phyloP scores from a whole-genome alignment of 2,797 vertebrate genomes.

The Characodon lateralis region DNA sequence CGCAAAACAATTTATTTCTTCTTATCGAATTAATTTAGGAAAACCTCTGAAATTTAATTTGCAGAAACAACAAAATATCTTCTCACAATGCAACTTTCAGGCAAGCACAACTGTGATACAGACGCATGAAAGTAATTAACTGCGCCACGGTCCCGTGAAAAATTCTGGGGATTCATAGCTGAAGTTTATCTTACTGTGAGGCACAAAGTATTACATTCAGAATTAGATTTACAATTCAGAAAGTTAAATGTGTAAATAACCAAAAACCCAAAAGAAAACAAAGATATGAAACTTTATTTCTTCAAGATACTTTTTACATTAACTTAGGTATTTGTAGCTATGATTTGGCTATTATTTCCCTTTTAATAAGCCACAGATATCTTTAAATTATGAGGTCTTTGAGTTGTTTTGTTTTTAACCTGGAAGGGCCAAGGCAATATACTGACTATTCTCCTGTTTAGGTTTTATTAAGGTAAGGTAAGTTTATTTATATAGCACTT shows the following conservation, averaged over 20 bases:
- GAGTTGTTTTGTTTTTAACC: not conserved
- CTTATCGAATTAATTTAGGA: not conserved
- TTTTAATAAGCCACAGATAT: not conserved
- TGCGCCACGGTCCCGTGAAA: not conserved
- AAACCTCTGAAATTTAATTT: slow-evolving; percentile 2
- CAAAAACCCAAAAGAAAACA: not conserved
- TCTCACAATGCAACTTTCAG: not conserved
- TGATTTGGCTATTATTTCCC: not conserved
- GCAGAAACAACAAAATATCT: slow-evolving; percentile 9
- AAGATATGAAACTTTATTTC: not conserved
- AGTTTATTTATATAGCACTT: too few species aligned
- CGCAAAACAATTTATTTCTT: slow-evolving; percentile 6
- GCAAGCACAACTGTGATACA: not conserved
- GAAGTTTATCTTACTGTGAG: not conserved
- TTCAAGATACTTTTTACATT: not conserved
- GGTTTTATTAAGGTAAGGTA: not conserved
- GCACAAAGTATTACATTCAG: not conserved
- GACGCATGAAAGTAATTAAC: slow-evolving; percentile 4
- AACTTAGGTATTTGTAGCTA: not conserved
- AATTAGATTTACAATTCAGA: not conserved
- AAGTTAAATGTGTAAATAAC: not conserved
- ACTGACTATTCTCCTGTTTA: not conserved
- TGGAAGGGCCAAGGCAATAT: not conserved
- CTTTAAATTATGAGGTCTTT: not conserved
- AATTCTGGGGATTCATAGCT: not conserved